Percentiles rank a stretch among this genome's conserved stretches.
Evolutionary conservation across 2,113 vertebrate species (phyloP).

Genomic region (Calidris pygmaea): DNA sequence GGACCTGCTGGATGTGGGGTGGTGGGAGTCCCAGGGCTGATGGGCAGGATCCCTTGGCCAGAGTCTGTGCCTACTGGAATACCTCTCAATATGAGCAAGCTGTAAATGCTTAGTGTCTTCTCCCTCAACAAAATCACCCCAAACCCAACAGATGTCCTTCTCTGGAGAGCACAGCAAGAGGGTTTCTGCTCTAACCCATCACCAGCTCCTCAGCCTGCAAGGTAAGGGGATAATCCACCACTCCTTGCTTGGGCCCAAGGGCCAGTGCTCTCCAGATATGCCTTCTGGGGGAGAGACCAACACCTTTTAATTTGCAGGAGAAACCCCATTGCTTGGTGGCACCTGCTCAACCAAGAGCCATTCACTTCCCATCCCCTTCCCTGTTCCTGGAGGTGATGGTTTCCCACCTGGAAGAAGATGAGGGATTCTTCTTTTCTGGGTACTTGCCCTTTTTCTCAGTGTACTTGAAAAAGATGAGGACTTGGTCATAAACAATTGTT

Average conservation of each 20-base stretch:
- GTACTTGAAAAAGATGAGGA: constrained; percentile 65
- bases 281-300: background rate
- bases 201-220: background rate
- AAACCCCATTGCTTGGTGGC: background rate
- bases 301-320: background rate
- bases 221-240: background rate
- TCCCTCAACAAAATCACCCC: background rate
- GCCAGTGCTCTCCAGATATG: background rate
- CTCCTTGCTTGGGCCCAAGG: background rate
- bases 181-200: background rate
- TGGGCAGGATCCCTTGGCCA: background rate
- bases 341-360: background rate
- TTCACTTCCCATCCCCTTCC: background rate
- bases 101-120: background rate
- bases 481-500: constrained; percentile 54
- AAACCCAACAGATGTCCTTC: background rate
- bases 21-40: background rate
- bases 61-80: background rate
- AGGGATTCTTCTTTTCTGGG: constrained; percentile 7
- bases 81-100: background rate
- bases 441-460: constrained; percentile 58
- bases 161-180: background rate
- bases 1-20: fast-evolving
- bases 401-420: background rate
- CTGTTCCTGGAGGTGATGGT: background rate